phyloP scores from a whole-genome alignment of 2,797 vertebrate genomes.

The Rhinogobio ventralis region DNA sequence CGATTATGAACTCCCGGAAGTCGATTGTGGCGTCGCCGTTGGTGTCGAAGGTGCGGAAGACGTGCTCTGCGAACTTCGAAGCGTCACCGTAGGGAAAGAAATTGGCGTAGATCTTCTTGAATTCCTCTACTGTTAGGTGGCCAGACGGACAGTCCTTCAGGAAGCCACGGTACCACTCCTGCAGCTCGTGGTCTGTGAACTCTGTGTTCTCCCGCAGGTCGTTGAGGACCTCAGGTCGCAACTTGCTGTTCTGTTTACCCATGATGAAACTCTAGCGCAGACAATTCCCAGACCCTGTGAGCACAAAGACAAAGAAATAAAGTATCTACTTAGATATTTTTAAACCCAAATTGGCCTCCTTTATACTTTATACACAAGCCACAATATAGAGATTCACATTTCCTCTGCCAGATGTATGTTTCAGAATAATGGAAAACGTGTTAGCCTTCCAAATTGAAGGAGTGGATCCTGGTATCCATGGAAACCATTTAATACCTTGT shows the following conservation, averaged over 20 bases:
- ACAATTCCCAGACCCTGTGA: conserved; percentile 29
- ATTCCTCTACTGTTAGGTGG: conserved; percentile 83
- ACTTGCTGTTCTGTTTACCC: conserved; percentile 88
- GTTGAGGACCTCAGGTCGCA: conserved; percentile 83
- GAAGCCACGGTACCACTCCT: conserved; percentile 87
- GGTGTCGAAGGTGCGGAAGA: conserved; percentile 85
- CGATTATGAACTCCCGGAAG: conserved; percentile 86
- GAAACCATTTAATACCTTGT: conserved; percentile 67
- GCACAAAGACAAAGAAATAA: conserved; percentile 15
- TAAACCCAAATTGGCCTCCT: conserved; percentile 3
- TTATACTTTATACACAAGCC: background rate
- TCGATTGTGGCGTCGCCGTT: conserved; percentile 84
- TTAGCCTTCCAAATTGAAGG: conserved; percentile 36
- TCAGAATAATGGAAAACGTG: conserved; percentile 50
- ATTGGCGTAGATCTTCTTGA: conserved; percentile 87
- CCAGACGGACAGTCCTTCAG: conserved; percentile 86
- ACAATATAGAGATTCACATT: conserved; percentile 24
- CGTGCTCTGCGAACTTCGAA: conserved; percentile 84
- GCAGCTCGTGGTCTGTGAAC: conserved; percentile 84
- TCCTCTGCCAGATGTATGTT: conserved; percentile 36
- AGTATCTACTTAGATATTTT: conserved; percentile 4
- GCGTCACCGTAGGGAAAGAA: conserved; percentile 86
- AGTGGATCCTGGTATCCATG: conserved; percentile 63
- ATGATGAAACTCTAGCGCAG: conserved; percentile 63
- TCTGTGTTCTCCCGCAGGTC: conserved; percentile 85